Conservation (phyloP, 2,797 vertebrate genomes). For the Pteronotus mesoamericanus region DNA sequence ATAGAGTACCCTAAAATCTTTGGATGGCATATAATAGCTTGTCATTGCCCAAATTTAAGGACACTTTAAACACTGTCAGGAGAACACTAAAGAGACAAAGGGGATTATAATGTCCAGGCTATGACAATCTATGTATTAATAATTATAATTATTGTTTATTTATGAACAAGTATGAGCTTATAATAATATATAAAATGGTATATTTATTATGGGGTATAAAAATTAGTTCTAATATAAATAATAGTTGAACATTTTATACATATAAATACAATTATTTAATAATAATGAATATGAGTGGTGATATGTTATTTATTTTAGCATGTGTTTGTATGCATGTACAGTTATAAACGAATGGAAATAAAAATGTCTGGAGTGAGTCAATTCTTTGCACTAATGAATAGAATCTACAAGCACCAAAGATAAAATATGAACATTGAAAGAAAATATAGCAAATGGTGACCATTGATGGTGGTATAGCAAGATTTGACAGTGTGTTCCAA, state of each 20-base stretch:
- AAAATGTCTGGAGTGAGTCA: background rate
- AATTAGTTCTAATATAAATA: background rate
- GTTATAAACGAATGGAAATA: background rate
- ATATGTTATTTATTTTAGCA: background rate
- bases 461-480: fast-evolving
- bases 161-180: background rate
- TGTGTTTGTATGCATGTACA: background rate
- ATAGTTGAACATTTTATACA: background rate
- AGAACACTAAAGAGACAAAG: background rate
- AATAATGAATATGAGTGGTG: background rate
- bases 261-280: background rate
- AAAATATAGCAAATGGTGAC: too few relatives aligned
- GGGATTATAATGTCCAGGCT: background rate
- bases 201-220: background rate
- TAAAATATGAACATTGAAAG: background rate
- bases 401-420: background rate
- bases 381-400: background rate
- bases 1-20: background rate
- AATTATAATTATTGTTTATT: background rate
- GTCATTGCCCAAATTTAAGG: background rate
- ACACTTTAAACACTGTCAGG: background rate
- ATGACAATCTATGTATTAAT: background rate
- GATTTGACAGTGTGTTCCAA: background rate
- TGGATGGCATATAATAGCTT: background rate
- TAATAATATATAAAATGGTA: background rate